These are phyloP conservation scores for Cremastinae sp. DNA, from an alignment of 2,888 invertebrate species.

Conservation along the genomic window DNA sequence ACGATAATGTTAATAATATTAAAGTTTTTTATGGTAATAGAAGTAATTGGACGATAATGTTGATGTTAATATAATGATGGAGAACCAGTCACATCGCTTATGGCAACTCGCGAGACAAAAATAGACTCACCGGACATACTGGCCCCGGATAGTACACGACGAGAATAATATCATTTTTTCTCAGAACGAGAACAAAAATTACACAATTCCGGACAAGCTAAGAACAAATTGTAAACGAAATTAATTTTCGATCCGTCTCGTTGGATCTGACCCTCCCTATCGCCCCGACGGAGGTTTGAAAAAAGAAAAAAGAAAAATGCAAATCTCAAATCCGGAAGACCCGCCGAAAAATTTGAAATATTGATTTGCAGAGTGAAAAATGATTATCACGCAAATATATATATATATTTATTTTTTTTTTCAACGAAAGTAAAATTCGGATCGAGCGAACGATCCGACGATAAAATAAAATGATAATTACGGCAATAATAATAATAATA, in stretches of 20 bases:
- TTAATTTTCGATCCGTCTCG: no score
- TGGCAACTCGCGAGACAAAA: conserved; percentile 24
- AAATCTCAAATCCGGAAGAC: no score
- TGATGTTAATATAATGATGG: conserved; percentile 32
- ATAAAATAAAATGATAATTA: conserved; percentile 20
- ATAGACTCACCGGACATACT: conserved; percentile 52
- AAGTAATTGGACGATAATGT: conserved; percentile 48
- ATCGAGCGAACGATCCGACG: conserved; percentile 17
- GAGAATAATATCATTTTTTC: conserved; percentile 3
- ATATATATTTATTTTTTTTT: background rate
- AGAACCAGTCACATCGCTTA: conserved; percentile 45
- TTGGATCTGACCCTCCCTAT: no score
- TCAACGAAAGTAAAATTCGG: background rate
- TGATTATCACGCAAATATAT: conserved; percentile 1
- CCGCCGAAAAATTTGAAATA: background rate
- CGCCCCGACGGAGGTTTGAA: no score
- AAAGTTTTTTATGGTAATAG: conserved; percentile 53
- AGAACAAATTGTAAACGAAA: no score
- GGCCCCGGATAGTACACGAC: conserved; percentile 40
- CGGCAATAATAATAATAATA: conserved; percentile 48
- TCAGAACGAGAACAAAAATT: conserved; percentile 27
- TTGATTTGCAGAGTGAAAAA: background rate
- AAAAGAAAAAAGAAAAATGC: conserved; percentile 35
- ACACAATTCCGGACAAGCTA: no score
- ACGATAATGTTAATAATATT: conserved; percentile 53